Conservation (phyloP, 2,113 vertebrate species). For the Cisticola juncidis region DNA sequence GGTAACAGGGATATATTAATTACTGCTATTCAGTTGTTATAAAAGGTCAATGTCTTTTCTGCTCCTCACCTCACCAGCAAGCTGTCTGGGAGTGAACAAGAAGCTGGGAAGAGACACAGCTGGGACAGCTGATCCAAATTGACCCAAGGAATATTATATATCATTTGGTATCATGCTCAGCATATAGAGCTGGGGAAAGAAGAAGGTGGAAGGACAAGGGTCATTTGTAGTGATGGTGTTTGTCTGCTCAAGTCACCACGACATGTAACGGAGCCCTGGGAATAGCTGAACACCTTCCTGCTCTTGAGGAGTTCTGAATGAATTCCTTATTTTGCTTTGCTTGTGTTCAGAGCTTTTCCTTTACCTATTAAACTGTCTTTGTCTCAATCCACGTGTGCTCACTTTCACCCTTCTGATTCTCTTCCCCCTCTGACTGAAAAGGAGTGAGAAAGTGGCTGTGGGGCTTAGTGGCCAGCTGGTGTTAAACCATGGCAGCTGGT, state of each 20-base stretch:
- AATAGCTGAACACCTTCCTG: not conserved
- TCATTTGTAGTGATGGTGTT: not conserved
- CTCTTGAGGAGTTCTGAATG: not conserved
- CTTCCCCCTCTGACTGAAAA: rapidly evolving
- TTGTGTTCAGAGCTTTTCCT: not conserved
- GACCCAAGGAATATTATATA: not conserved
- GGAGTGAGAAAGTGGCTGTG: not conserved
- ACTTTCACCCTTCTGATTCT: not conserved
- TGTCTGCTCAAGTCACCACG: not conserved
- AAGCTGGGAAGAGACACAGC: not conserved
- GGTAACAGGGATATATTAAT: not conserved
- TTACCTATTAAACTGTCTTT: not conserved
- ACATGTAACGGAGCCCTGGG: rapidly evolving
- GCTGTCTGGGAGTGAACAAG: not conserved
- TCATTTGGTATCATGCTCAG: not conserved
- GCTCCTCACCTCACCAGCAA: not conserved
- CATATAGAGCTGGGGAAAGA: not conserved
- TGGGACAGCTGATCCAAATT: not conserved
- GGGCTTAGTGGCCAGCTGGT: not conserved
- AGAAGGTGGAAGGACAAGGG: not conserved
- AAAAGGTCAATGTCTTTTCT: rapidly evolving
- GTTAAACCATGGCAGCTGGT: not conserved
- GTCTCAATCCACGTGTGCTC: not conserved
- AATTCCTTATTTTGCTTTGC: not conserved
- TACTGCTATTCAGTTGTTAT: not conserved